Evolutionary conservation across 2,113 vertebrate genomes (phyloP).

Genomic region (Carettochelys insculpta): DNA sequence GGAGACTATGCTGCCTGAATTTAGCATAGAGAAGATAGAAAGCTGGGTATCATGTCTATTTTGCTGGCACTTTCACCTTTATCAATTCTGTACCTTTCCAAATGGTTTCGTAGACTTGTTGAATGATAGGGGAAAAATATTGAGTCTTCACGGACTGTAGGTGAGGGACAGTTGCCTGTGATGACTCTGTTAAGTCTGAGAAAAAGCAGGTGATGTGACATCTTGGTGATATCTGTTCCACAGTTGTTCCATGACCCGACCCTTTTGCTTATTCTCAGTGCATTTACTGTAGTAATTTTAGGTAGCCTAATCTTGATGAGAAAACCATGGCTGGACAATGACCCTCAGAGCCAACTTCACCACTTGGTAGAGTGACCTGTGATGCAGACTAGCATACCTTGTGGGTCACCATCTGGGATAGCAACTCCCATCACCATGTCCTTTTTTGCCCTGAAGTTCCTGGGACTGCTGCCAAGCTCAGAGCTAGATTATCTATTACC

Average conservation of each 20-base stretch:
- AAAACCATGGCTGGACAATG: neutral
- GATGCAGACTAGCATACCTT: neutral
- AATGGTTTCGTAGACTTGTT: neutral
- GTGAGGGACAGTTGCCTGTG: neutral
- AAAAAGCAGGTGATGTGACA: neutral
- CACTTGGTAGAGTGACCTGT: too few relatives aligned
- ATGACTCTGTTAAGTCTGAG: neutral
- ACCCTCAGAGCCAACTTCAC: neutral
- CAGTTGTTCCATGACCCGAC: neutral
- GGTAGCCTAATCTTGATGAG: neutral
- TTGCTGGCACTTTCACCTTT: neutral
- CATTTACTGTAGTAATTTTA: neutral
- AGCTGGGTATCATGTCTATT: neutral
- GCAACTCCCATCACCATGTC: neutral
- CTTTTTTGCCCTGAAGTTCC: neutral
- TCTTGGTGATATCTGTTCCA: neutral
- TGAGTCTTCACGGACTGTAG: neutral
- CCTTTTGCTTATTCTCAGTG: neutral
- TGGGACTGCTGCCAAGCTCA: neutral
- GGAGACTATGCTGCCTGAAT: neutral
- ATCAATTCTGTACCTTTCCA: neutral
- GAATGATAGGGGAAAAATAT: neutral
- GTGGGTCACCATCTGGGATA: neutral
- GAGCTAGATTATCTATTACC: neutral
- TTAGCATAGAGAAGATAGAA: neutral